A percentile compares a stretch with the other conserved stretches of the same genome.
phyloP scores from a whole-genome alignment of 2,113 vertebrate genomes.

The Strigops habroptila region DNA sequence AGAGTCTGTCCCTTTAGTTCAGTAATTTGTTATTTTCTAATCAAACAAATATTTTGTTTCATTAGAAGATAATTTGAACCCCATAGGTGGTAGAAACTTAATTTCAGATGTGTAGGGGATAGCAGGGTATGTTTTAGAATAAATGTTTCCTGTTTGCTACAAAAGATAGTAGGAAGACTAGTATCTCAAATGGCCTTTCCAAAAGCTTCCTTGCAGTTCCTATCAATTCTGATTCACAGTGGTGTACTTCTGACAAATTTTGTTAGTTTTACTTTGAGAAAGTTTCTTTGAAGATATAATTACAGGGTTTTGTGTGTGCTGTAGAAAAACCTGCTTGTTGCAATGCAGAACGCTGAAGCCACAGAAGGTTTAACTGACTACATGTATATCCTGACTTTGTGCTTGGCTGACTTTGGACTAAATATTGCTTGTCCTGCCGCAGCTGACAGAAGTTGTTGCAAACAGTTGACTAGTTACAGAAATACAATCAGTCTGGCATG shows the following conservation, averaged over 20 bases:
- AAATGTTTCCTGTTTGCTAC: not conserved
- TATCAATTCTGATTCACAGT: not conserved
- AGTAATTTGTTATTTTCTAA: not conserved
- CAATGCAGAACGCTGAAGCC: not conserved
- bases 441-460: slow-evolving; percentile 1
- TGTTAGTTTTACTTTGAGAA: not conserved
- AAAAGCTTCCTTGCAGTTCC: not conserved
- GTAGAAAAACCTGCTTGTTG: not conserved
- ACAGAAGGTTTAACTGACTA: not conserved
- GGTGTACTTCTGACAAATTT: not conserved
- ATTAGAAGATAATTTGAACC: too few relatives aligned
- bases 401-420: slow-evolving; percentile 1
- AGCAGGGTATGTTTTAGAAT: not conserved
- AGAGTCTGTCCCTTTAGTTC: not conserved
- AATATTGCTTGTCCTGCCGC: not conserved
- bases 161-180: not conserved
- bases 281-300: not conserved
- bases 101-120: not conserved
- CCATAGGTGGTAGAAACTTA: not conserved
- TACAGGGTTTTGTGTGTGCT: not conserved
- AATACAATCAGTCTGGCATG: not conserved
- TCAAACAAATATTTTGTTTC: too few relatives aligned
- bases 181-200: not conserved
- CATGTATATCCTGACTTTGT: not conserved
- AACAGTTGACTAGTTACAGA: not conserved